Evolutionary conservation across 2,797 vertebrate genomes (phyloP).

Genomic region (Artibeus lituratus): DNA sequence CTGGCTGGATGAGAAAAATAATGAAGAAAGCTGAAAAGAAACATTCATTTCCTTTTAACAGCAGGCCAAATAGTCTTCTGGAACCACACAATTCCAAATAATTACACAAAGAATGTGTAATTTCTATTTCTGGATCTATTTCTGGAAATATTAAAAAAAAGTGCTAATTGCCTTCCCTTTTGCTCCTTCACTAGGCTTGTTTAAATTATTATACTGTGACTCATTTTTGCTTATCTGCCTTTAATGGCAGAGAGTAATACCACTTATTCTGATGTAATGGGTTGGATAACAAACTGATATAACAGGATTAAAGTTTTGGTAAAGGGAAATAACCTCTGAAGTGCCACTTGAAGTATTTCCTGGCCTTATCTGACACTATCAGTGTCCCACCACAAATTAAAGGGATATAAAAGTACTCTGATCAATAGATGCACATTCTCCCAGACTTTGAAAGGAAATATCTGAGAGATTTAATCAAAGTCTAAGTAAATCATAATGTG

Average conservation of each 20-base stretch:
- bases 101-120: no score
- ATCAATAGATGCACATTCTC: background rate
- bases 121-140: constrained; percentile 39
- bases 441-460: constrained; percentile 19
- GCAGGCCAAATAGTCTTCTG: background rate
- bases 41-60: background rate
- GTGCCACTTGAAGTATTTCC: background rate
- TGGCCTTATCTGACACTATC: background rate
- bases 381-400: background rate
- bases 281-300: background rate
- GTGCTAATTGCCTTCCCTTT: background rate
- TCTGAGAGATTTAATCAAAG: constrained; percentile 38
- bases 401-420: background rate
- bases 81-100: constrained; percentile 21
- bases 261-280: background rate
- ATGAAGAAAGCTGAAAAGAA: background rate
- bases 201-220: background rate
- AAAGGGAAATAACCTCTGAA: background rate
- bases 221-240: background rate
- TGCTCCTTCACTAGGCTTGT: background rate
- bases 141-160: constrained; percentile 45
- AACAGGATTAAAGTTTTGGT: background rate
- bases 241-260: background rate
- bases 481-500: background rate
- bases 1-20: background rate